Evolutionary conservation across 2,113 vertebrate species (phyloP).

Genomic region (Actenoides lindsayi): DNA sequence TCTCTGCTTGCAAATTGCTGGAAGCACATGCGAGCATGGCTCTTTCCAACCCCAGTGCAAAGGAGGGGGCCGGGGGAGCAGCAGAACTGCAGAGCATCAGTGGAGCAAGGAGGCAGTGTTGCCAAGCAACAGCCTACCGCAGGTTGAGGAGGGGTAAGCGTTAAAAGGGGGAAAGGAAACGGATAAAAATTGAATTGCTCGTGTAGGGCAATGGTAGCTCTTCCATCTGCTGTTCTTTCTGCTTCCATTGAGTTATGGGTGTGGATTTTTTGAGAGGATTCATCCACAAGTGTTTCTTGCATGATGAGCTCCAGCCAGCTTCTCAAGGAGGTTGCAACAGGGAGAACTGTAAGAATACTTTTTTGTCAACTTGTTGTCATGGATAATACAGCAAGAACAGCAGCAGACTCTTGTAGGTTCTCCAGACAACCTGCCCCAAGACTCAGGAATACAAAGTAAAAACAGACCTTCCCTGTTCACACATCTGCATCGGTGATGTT

Average conservation of each 20-base stretch:
- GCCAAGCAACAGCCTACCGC: constrained; percentile 42
- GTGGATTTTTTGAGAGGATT: neutral
- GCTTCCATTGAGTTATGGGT: neutral
- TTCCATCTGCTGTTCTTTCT: neutral
- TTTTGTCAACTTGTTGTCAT: constrained; percentile 26
- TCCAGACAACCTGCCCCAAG: neutral
- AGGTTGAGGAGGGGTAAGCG: neutral
- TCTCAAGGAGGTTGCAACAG: neutral
- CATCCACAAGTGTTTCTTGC: neutral
- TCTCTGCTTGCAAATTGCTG: neutral
- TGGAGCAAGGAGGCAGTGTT: constrained; percentile 54
- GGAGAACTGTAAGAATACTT: neutral
- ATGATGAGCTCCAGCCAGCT: neutral
- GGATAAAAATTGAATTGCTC: neutral
- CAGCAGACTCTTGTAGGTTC: neutral
- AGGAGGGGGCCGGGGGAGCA: neutral
- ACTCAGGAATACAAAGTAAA: neutral
- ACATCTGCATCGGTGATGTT: neutral
- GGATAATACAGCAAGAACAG: constrained; percentile 1
- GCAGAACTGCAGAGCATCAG: neutral
- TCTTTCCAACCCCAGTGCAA: neutral
- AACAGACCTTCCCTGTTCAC: neutral
- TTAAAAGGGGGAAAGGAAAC: neutral
- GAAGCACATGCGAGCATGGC: neutral
- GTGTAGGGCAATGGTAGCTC: neutral